A percentile compares a stretch with the other conserved stretches of the same genome.
Conservation (phyloP, 2,888 invertebrate genomes). For the Agrochola macilenta region DNA sequence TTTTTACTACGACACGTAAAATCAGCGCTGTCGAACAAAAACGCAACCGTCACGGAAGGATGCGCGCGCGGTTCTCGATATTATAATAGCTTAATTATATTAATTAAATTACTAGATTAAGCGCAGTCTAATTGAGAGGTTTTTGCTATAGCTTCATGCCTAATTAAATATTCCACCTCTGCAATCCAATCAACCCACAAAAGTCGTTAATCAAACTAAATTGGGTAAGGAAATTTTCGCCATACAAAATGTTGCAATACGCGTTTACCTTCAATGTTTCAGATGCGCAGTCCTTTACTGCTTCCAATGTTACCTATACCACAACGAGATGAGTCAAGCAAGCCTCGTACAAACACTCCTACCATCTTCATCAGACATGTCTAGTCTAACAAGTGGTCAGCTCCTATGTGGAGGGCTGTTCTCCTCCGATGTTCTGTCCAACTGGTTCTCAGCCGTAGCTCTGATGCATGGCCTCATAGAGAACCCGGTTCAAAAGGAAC, state of each 20-base stretch:
- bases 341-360: conserved; percentile 97
- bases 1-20: too few species aligned
- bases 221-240: background rate
- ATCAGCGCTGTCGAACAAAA: too few species aligned
- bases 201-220: background rate
- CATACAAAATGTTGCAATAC: background rate
- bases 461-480: conserved; percentile 97
- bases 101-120: background rate
- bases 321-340: conserved; percentile 97
- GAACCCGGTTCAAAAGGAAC: conserved; percentile 96
- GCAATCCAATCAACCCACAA: background rate
- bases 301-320: conserved; percentile 98
- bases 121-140: background rate
- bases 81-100: background rate
- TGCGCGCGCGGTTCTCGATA: too few species aligned
- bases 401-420: conserved; percentile 98
- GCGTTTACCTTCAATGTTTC: conserved; percentile 35
- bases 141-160: background rate
- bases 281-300: conserved; percentile 99
- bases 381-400: conserved; percentile 95
- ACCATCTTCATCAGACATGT: conserved; percentile 95
- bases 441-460: conserved; percentile 98
- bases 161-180: background rate
- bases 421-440: conserved; percentile 96
- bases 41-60: too few species aligned